Evolutionary conservation across 92 coral and sea anemone genomes (phyloP).

Genomic region (Ricordea florida): DNA sequence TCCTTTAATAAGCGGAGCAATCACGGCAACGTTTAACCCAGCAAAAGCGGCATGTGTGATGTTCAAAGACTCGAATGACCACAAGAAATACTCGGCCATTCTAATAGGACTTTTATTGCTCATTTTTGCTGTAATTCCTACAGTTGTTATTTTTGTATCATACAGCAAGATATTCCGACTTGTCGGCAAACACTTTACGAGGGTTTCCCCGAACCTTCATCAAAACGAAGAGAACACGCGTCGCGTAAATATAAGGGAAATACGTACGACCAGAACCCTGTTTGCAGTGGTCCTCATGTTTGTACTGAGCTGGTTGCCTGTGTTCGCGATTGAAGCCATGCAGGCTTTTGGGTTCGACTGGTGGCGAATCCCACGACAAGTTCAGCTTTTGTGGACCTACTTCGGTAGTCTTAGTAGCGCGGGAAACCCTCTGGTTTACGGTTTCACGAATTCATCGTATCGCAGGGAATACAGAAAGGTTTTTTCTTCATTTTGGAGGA

Average conservation of each 20-base stretch:
- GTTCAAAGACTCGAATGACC: slow-evolving; percentile 22
- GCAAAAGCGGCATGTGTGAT: slow-evolving; percentile 77
- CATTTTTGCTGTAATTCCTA: slow-evolving; percentile 52
- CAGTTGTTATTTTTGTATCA: slow-evolving; percentile 28
- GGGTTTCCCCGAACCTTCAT: slow-evolving; percentile 40
- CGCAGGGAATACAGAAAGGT: slow-evolving; percentile 29
- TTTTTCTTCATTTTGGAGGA: slow-evolving; percentile 7
- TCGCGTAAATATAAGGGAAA: slow-evolving; percentile 23
- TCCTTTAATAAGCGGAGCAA: slow-evolving; percentile 23
- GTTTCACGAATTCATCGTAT: slow-evolving; percentile 42
- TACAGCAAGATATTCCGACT: slow-evolving; percentile 51
- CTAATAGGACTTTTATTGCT: slow-evolving; percentile 41
- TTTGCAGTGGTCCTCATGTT: slow-evolving; percentile 59
- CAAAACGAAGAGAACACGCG: background rate
- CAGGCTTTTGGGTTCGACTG: slow-evolving; percentile 56
- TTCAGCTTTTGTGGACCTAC: slow-evolving; percentile 64
- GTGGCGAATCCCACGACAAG: slow-evolving; percentile 63
- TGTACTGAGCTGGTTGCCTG: slow-evolving; percentile 72
- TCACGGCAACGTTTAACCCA: slow-evolving; percentile 48
- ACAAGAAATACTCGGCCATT: slow-evolving; percentile 20
- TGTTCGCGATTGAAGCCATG: slow-evolving; percentile 43
- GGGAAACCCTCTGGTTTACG: slow-evolving; percentile 60
- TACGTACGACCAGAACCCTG: slow-evolving; percentile 52
- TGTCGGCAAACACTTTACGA: slow-evolving; percentile 59
- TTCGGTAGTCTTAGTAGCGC: slow-evolving; percentile 68